A percentile compares a stretch with the other conserved stretches of the same genome.
Evolutionary conservation across 2,888 invertebrate genomes (phyloP).

Genomic region (Apamea sordens): DNA sequence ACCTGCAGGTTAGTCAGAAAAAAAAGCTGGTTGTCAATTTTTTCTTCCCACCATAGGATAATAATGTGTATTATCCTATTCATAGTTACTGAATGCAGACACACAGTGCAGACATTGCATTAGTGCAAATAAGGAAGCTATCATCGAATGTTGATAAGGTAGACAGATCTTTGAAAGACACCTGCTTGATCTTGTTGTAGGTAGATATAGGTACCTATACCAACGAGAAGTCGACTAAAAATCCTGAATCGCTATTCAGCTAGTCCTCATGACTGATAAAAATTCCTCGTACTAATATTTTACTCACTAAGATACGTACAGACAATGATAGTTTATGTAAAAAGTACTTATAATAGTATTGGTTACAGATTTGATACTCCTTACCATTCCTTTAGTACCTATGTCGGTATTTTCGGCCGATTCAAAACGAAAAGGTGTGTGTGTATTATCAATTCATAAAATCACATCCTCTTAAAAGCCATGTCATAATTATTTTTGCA

Average conservation of each 20-base stretch:
- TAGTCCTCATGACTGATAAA: neutral
- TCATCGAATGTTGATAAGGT: neutral
- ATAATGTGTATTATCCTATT: too few relatives aligned
- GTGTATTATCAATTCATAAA: neutral
- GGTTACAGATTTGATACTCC: neutral
- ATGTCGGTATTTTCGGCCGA: neutral
- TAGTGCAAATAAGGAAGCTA: neutral
- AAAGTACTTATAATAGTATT: too few relatives aligned
- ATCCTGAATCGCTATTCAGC: neutral
- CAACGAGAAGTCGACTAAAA: neutral
- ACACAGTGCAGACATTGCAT: too few relatives aligned
- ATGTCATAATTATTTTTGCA: constrained; percentile 16
- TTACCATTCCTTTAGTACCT: neutral
- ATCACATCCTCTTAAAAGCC: neutral
- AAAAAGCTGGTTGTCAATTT: too few relatives aligned
- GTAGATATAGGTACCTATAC: neutral
- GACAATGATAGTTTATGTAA: too few relatives aligned
- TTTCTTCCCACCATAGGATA: neutral
- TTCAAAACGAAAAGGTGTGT: neutral
- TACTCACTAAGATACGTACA: neutral
- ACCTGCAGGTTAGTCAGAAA: neutral
- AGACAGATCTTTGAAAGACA: neutral
- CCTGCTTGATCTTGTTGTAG: neutral
- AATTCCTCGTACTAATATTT: neutral
- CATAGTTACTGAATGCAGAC: too few relatives aligned